These are phyloP conservation scores for Hypena proboscidalis DNA, from an alignment of 2,888 invertebrate species.

Conservation along the genomic window DNA sequence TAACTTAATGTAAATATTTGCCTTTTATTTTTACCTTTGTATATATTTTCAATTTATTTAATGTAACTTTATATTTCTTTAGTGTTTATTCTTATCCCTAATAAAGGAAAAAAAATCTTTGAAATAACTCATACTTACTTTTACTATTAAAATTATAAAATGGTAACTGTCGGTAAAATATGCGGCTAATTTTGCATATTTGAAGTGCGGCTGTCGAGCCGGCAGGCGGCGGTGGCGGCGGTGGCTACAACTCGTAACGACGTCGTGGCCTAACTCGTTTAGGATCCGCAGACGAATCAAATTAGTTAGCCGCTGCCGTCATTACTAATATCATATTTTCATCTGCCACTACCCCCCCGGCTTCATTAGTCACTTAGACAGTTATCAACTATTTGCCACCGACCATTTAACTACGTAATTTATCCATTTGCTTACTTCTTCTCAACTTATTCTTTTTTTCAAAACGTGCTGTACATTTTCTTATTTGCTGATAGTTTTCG, in stretches of 20 bases:
- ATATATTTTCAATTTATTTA: no score
- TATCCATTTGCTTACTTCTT: conserved; percentile 7
- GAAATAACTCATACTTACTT: no score
- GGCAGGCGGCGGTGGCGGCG: no score
- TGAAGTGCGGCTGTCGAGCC: conserved; percentile 34
- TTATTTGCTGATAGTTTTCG: no score
- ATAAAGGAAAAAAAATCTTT: no score
- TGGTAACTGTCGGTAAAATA: conserved; percentile 39
- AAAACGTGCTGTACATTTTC: conserved; percentile 5
- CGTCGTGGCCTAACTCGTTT: conserved; percentile 71
- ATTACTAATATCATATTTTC: conserved; percentile 81
- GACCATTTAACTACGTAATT: conserved; percentile 8
- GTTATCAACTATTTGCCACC: conserved; percentile 22
- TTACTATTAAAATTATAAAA: conserved; percentile 27
- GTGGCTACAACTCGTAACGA: conserved; percentile 55
- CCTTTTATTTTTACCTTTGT: no score
- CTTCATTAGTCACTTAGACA: conserved; percentile 57
- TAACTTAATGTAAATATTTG: no score
- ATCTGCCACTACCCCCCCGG: conserved; percentile 58
- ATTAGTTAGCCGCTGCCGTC: conserved; percentile 76
- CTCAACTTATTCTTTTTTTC: conserved; percentile 7
- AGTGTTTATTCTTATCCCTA: no score
- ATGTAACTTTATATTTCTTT: no score
- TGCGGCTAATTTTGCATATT: conserved; percentile 47
- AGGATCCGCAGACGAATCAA: conserved; percentile 78